Conservation (phyloP, 2,888 invertebrate species). For the Malthinus seriepunctatus region DNA sequence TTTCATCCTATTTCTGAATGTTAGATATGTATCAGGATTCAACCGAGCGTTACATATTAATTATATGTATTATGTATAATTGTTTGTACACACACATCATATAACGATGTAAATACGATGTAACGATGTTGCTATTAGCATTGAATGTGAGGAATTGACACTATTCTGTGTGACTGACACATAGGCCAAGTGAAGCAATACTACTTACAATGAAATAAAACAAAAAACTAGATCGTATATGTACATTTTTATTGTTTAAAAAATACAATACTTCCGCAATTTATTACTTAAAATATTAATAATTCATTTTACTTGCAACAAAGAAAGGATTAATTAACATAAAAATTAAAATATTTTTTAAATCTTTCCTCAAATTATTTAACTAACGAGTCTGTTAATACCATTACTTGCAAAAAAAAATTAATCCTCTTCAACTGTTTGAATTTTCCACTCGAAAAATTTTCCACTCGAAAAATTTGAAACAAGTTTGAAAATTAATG, state of each 20-base stretch:
- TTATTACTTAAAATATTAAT: slow-evolving; percentile 17
- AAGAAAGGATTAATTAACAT: slow-evolving; percentile 1
- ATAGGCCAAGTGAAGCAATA: slow-evolving; percentile 27
- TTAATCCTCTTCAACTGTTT: too few relatives aligned
- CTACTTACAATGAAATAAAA: slow-evolving; percentile 9
- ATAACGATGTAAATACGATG: slow-evolving; percentile 32
- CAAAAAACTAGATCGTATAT: slow-evolving; percentile 23
- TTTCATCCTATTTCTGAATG: slow-evolving; percentile 40
- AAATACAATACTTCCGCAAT: slow-evolving; percentile 17
- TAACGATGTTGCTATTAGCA: slow-evolving; percentile 43
- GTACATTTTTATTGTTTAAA: slow-evolving; percentile 22
- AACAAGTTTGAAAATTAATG: too few relatives aligned
- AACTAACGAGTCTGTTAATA: too few relatives aligned
- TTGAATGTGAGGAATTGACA: slow-evolving; percentile 44
- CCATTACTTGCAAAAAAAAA: too few relatives aligned
- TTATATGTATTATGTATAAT: slow-evolving; percentile 50
- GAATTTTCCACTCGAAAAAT: too few relatives aligned
- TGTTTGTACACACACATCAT: slow-evolving; percentile 44
- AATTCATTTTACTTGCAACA: slow-evolving; percentile 12
- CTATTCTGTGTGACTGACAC: slow-evolving; percentile 39
- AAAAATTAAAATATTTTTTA: background rate
- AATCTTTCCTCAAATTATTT: too few relatives aligned
- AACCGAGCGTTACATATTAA: slow-evolving; percentile 45
- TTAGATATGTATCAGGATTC: slow-evolving; percentile 44
- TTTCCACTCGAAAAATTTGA: too few relatives aligned